Evolutionary conservation across 2,797 vertebrate genomes (phyloP).

Genomic region (Ceryle rudis): DNA sequence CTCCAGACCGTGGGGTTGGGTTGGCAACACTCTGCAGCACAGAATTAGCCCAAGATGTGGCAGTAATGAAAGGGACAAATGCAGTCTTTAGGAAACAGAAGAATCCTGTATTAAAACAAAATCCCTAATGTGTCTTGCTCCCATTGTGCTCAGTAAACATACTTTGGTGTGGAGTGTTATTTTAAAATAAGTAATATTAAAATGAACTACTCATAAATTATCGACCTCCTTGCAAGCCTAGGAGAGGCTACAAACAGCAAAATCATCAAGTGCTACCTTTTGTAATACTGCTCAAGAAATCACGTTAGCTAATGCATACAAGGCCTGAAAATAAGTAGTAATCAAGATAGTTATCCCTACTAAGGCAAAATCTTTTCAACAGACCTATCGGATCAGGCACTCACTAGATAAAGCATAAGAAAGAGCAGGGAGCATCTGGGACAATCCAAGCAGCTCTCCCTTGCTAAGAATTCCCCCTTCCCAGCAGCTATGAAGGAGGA

Average conservation of each 20-base stretch:
- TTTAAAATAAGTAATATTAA: background rate
- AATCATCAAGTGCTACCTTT: background rate
- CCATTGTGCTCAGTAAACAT: background rate
- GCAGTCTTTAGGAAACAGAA: background rate
- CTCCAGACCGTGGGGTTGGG: background rate
- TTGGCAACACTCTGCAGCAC: background rate
- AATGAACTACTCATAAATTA: background rate
- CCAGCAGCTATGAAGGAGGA: background rate
- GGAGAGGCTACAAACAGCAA: background rate
- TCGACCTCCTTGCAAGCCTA: background rate
- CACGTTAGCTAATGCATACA: background rate
- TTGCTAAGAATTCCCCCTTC: background rate
- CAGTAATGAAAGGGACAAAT: constrained; percentile 19
- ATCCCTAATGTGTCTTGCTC: background rate
- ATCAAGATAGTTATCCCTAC: background rate
- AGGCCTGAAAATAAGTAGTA: background rate
- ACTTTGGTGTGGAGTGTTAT: background rate
- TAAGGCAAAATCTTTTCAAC: constrained; percentile 16
- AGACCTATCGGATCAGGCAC: background rate
- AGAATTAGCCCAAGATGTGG: constrained; percentile 51
- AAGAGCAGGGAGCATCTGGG: background rate
- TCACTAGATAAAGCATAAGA: background rate
- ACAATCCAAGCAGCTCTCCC: background rate
- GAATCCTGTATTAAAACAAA: background rate
- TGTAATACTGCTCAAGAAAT: background rate